Base-by-base conservation (phyloP, 2,888 invertebrate genomes). In the Agonopterix subpropinquella region DNA sequence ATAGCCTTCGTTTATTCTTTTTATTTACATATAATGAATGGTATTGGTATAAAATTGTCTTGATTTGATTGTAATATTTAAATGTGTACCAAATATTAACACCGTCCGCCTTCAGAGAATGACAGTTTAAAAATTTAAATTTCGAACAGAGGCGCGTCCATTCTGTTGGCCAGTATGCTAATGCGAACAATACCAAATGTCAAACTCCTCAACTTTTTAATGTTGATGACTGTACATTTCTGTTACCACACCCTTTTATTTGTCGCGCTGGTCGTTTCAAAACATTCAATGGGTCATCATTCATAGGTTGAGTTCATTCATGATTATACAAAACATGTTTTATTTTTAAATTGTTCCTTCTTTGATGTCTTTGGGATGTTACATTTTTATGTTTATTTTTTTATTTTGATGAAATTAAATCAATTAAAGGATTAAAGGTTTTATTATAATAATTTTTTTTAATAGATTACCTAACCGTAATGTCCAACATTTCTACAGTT, bases 221-320 rank as follows among this genome's bases (percentile, higher is more conserved):
- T 77, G 80, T 70, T 74, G 78, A 84, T 83, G 86, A 85, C 79
- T 86, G 70, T 79, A 79, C 84, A 74, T 61, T 74, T 80, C 67
- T 76, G 67, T 73, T 62, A 74, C 69, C 81, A 76, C 85, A 74
- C 81, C 81, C 75, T 74, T 72, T 67, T 63, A 65, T 67, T 67
- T 67, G 66, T 67, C 63, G 59, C 66, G 61, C 52, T 60, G 56
- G 55, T 56, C 54, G 55, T 65, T 61, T 64, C 65, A 65, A 71
- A 67, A 67, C 59, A 61, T 73, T 76, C 69, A 67, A 73, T 73
- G 65, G 80, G 77, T 52, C 52, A 52, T 52, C 52, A 49, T 47
- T 49, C 49, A 49, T 44, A 46, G 41, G 10, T 11, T n/a, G 47
- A 57, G 59, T 59, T 60, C 61, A 61, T 64, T 64, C 62, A 64